A percentile compares a stretch with the other conserved stretches of the same genome.
Evolutionary conservation across 2,888 invertebrate genomes (phyloP).

Genomic region (Acheta domesticus): DNA sequence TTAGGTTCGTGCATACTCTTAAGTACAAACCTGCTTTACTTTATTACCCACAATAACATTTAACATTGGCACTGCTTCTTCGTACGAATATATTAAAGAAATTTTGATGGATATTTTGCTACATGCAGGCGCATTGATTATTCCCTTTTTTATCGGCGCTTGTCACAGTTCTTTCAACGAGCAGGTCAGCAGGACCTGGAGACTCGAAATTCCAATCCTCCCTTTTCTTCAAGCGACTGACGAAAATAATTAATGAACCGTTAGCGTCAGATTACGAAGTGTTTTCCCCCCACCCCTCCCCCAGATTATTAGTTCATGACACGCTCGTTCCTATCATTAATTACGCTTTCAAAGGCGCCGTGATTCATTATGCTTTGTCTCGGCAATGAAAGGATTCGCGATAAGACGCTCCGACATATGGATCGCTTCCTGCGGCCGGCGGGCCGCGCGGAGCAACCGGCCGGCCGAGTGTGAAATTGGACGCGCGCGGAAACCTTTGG

Average conservation of each 20-base stretch:
- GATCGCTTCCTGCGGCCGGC: background rate
- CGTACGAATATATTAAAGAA: no score
- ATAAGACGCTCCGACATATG: background rate
- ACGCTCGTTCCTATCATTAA: background rate
- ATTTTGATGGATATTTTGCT: no score
- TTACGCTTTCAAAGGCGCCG: conserved; percentile 8
- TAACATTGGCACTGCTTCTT: no score
- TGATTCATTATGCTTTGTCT: conserved; percentile 18
- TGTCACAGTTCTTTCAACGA: no score
- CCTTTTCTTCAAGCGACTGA: background rate
- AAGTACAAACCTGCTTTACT: no score
- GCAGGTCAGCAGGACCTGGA: background rate
- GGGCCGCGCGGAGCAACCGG: background rate
- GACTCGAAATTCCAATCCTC: background rate
- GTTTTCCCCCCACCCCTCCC: background rate
- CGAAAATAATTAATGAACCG: conserved; percentile 9
- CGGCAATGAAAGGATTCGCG: background rate
- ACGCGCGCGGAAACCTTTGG: background rate
- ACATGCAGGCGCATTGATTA: no score
- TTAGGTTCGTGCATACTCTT: no score
- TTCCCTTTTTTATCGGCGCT: no score
- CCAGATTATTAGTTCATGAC: background rate
- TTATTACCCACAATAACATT: no score
- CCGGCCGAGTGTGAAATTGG: background rate
- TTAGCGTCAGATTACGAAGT: conserved; percentile 1